A percentile compares a stretch with the other conserved stretches of the same genome.
phyloP scores from a whole-genome alignment of 2,888 invertebrate species.

The Lamellibrachia columna region DNA sequence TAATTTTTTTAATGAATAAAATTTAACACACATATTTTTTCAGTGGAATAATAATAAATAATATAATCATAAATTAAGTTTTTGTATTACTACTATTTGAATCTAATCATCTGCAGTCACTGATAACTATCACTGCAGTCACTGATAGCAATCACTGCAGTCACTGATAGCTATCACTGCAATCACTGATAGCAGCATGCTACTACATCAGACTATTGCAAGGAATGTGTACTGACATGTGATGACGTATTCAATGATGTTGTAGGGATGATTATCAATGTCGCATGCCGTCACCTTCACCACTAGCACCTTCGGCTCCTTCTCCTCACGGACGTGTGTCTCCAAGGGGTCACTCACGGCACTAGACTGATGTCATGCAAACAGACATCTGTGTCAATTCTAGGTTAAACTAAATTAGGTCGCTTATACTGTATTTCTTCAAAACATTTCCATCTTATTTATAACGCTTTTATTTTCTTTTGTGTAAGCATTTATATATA shows the following conservation, averaged over 20 bases:
- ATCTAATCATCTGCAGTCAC: background rate
- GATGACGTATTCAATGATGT: conserved; percentile 25
- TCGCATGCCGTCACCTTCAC: conserved; percentile 21
- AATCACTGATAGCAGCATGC: background rate
- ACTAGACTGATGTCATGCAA: background rate
- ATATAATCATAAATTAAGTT: too few relatives aligned
- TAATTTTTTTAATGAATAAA: background rate
- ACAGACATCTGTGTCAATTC: background rate
- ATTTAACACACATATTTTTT: background rate
- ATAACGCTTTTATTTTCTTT: too few relatives aligned
- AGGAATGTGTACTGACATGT: conserved; percentile 16
- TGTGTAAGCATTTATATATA: too few relatives aligned
- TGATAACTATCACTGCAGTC: background rate
- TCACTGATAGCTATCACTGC: background rate
- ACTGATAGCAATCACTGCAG: background rate
- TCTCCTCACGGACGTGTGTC: background rate
- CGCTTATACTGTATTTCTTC: too few relatives aligned
- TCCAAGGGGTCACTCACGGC: background rate
- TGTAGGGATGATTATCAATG: conserved; percentile 20
- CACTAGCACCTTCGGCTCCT: background rate
- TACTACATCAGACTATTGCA: background rate
- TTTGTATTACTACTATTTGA: too few relatives aligned
- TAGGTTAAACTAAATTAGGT: too few relatives aligned
- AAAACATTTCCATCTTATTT: too few relatives aligned
- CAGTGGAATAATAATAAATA: too few relatives aligned